Conservation (phyloP, 2,888 invertebrate species). For the Adelognathus sp. region DNA sequence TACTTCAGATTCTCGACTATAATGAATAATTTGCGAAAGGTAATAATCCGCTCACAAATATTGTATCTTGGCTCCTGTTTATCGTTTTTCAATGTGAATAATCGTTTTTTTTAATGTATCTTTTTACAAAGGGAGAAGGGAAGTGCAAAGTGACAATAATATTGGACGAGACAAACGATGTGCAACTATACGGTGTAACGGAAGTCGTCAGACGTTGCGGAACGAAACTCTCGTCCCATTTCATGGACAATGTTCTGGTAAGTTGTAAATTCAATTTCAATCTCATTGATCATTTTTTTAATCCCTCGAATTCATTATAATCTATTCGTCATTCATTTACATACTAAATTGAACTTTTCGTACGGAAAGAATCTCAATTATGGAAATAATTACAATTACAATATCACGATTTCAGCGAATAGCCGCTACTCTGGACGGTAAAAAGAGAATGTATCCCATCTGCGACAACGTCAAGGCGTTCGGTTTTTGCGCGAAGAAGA, state of each 20-base stretch:
- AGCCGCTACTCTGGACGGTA: slow-evolving; percentile 71
- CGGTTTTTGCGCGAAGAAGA: slow-evolving; percentile 85
- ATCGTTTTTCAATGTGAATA: background rate
- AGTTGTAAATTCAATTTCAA: no score
- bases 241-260: slow-evolving; percentile 77
- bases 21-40: slow-evolving; percentile 83
- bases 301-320: slow-evolving; percentile 22
- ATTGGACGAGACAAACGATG: slow-evolving; percentile 84
- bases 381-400: no score
- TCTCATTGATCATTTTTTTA: no score
- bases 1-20: slow-evolving; percentile 87
- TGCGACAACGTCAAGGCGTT: slow-evolving; percentile 86
- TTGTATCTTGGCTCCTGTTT: background rate
- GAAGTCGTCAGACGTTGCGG: slow-evolving; percentile 83
- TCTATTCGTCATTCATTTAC: no score
- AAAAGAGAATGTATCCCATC: slow-evolving; percentile 82
- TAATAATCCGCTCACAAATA: slow-evolving; percentile 45
- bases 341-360: no score
- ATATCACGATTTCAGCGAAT: slow-evolving; percentile 65
- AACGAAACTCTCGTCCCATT: slow-evolving; percentile 68
- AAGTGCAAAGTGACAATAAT: slow-evolving; percentile 82
- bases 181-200: slow-evolving; percentile 85
- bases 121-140: slow-evolving; percentile 65
- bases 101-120: background rate
- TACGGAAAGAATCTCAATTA: no score